Base-by-base conservation (phyloP, 2,888 invertebrate species). In the Mellilla xanthometata region DNA sequence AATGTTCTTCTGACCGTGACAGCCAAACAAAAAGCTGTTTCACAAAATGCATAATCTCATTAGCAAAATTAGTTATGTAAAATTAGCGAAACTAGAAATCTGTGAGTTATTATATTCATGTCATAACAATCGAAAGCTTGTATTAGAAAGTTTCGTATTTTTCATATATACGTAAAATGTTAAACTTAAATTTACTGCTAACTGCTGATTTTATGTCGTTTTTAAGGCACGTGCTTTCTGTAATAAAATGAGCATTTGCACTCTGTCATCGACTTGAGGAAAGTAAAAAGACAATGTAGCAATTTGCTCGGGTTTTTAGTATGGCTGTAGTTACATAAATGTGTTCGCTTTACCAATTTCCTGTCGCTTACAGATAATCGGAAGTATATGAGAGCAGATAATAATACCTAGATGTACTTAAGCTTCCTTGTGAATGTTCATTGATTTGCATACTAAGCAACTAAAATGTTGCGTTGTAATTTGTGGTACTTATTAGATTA, bases 401-500 rank as follows among this genome's bases (percentile, higher is more conserved):
- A 32, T 19, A 24, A 24, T 31, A 52, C 52, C 47, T 48, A 12
- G 31, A 40, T 27, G 10, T 12, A 39, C 29, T n/a, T 41, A 10
- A 36, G 47, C 72, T 80, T 78, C 80, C 81, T 63, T 78, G 80
- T 74, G 78, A 81, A 76, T 58, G 61, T 60, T 66, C 68, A 19
- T 19, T 19, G 15, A 19, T 19, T 19, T 19, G 15, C 15, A 19
- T 19, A 19, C 15, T 19, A 3, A 1, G 2, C 15, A n/a, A n/a
- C n/a, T n/a, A n/a, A n/a, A n/a, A 19, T 19, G 15, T 19, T 19
- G 6, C 15, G 2, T 5, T 5, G 6, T 5, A 19, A 40, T 30
- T 6, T 24, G 27, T 2, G n/a, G n/a, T n/a, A n/a, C n/a, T n/a
- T 35, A 32, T 10, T 3, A 19, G 28, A 22, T 31, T 47, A 12